These are phyloP conservation scores for Dendrophyllia cribrosa DNA, from an alignment of 64 coral and sea anemone species.

Conservation along the genomic window DNA sequence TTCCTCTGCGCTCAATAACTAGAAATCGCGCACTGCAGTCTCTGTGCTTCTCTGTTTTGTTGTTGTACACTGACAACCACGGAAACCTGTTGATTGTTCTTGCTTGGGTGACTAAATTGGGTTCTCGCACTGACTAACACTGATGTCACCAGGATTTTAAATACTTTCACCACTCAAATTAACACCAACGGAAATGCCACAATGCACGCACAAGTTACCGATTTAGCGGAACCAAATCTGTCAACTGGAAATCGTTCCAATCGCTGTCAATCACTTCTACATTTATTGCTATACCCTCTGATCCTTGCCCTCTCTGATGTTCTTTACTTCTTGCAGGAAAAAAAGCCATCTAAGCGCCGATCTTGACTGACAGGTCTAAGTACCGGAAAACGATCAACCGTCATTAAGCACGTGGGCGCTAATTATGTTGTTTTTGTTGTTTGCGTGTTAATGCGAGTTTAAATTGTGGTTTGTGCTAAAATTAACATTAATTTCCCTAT, in stretches of 20 bases:
- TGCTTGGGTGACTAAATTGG: constrained; percentile 6
- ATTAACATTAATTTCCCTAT: constrained; percentile 18
- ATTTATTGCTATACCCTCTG: constrained; percentile 16
- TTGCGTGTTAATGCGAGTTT: constrained; percentile 10
- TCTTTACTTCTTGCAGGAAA: no score
- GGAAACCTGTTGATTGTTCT: not conserved
- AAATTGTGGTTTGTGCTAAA: constrained; percentile 17
- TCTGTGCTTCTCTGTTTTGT: not conserved
- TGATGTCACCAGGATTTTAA: not conserved
- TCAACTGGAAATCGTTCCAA: not conserved
- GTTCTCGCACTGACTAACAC: not conserved
- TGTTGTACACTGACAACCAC: not conserved
- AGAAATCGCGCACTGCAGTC: no score
- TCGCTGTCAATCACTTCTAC: not conserved
- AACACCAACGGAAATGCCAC: not conserved
- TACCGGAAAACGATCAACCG: constrained; percentile 46
- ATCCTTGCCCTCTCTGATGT: not conserved
- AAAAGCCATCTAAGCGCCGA: constrained; percentile 27
- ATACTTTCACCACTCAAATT: not conserved
- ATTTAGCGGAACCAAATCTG: not conserved
- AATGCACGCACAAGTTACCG: not conserved
- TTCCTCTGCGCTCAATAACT: no score
- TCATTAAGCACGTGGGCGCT: constrained; percentile 22
- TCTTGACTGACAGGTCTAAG: constrained; percentile 38
- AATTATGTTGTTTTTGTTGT: constrained; percentile 35